phyloP scores from a whole-genome alignment of 2,797 vertebrate genomes.

The Luscinia megarhynchos region DNA sequence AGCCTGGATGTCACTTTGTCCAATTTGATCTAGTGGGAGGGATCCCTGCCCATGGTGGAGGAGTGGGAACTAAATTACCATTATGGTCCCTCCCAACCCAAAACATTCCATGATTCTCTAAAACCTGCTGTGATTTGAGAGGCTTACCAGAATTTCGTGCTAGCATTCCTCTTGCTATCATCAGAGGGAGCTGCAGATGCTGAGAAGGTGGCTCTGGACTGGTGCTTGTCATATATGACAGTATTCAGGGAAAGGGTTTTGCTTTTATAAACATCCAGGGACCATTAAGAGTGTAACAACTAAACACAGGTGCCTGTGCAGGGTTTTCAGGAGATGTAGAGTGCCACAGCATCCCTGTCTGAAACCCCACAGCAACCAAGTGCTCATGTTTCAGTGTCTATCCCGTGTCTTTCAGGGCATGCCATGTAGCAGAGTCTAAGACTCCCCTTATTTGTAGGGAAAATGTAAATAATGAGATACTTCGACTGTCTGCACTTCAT shows the following conservation, averaged over 20 bases:
- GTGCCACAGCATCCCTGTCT: not conserved
- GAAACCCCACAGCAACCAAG: not conserved
- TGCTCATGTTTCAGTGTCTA: not conserved
- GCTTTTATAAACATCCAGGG: not conserved
- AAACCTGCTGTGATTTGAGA: not conserved
- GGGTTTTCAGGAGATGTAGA: not conserved
- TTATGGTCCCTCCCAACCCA: not conserved
- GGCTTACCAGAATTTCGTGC: not conserved
- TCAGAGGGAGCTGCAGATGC: not conserved
- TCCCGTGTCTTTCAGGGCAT: not conserved
- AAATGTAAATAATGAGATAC: not conserved
- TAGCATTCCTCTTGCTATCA: rapidly evolving
- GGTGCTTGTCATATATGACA: not conserved
- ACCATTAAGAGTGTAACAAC: not conserved
- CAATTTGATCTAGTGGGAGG: too few relatives aligned
- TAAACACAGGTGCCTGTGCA: rapidly evolving
- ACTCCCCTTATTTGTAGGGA: not conserved
- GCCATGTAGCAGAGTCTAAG: not conserved
- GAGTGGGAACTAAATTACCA: not conserved
- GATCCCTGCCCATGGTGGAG: too few relatives aligned
- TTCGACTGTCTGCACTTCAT: not conserved
- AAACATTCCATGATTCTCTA: not conserved
- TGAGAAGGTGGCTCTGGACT: not conserved
- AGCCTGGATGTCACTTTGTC: not conserved
- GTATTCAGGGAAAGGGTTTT: not conserved